phyloP scores from a whole-genome alignment of 2,888 invertebrate species.

The Eurytoma californica region DNA sequence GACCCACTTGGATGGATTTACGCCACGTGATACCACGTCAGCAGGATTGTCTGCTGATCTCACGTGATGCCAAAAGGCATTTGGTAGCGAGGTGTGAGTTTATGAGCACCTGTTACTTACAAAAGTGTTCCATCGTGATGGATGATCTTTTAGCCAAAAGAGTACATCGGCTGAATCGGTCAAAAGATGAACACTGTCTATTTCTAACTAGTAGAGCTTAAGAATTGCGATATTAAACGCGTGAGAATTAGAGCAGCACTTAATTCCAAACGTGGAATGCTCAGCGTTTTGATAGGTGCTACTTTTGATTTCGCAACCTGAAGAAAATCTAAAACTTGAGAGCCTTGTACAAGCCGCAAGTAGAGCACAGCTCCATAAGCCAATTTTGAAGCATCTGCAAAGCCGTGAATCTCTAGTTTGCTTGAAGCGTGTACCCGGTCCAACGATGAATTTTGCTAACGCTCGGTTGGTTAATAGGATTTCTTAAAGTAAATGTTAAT shows the following conservation, averaged over 20 bases:
- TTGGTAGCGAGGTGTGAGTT: not conserved
- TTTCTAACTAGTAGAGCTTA: not conserved
- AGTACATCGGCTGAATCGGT: not conserved
- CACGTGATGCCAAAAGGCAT: not conserved
- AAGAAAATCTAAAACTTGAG: not conserved
- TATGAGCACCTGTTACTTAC: not conserved
- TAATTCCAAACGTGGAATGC: not conserved
- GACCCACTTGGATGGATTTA: too few species aligned
- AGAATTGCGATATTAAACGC: not conserved
- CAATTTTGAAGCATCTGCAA: too few species aligned
- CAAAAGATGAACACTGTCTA: not conserved
- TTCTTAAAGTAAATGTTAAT: too few species aligned
- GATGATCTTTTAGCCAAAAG: not conserved
- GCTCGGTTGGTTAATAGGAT: not conserved
- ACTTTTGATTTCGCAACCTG: not conserved
- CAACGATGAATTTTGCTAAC: not conserved
- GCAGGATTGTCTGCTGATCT: not conserved
- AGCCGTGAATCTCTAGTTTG: not conserved
- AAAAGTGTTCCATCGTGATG: not conserved
- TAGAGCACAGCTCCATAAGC: not conserved
- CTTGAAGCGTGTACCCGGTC: not conserved
- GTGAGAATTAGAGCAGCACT: not conserved
- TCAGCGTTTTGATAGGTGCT: not conserved
- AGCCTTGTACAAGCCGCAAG: not conserved
- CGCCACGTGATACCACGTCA: not conserved